These are phyloP conservation scores for Araneus ventricosus DNA, from an alignment of 1,140 invertebrate genomes.

Conservation along the genomic window DNA sequence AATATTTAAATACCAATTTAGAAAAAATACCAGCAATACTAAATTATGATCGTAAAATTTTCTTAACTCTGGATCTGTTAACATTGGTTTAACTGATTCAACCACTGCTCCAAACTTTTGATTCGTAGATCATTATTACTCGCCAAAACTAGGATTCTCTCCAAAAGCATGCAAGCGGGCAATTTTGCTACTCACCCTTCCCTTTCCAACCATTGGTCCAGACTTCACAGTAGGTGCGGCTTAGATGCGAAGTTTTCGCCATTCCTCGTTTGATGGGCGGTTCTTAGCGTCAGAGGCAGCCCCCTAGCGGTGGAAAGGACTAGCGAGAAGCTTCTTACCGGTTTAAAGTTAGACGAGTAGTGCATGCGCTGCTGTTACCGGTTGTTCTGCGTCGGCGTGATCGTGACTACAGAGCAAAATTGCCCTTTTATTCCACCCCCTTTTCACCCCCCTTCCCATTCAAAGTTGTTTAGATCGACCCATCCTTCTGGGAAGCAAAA, in stretches of 20 bases:
- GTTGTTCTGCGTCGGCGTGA: slow-evolving; percentile 34
- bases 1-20: too few relatives aligned
- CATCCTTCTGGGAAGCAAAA: background rate
- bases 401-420: background rate
- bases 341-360: background rate
- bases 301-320: background rate
- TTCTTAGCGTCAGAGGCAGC: background rate
- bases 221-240: background rate
- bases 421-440: slow-evolving; percentile 29
- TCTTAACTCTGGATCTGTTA: too few relatives aligned
- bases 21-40: too few relatives aligned
- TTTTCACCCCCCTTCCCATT: background rate
- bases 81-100: background rate
- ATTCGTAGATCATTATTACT: background rate
- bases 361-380: background rate
- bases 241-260: background rate
- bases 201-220: background rate
- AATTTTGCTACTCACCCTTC: background rate
- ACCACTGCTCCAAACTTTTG: background rate
- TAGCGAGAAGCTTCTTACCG: background rate
- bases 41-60: too few relatives aligned
- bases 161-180: background rate
- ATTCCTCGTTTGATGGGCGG: background rate
- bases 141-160: background rate
- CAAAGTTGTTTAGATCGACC: background rate